Percentiles rank a stretch among this genome's conserved stretches.
Evolutionary conservation across 2,797 vertebrate genomes (phyloP).

Genomic region (Denticeps clupeoides): DNA sequence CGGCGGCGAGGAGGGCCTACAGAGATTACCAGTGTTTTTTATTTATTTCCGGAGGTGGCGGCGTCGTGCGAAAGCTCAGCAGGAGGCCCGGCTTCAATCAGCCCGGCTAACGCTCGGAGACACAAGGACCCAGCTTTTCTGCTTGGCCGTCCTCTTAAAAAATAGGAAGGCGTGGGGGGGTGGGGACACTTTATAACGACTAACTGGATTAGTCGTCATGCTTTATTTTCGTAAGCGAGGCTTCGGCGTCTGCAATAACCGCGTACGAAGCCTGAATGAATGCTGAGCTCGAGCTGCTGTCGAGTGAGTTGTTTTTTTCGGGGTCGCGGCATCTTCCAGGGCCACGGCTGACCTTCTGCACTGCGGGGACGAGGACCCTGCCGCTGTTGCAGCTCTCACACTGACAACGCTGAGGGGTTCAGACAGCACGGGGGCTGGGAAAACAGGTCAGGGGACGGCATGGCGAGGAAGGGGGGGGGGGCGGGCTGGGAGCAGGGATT

Average conservation of each 20-base stretch:
- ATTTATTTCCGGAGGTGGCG: slow-evolving; percentile 24
- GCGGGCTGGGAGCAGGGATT: slow-evolving; percentile 13
- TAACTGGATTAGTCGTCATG: slow-evolving; percentile 32
- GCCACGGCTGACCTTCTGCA: no score
- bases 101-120: slow-evolving; percentile 21
- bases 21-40: slow-evolving; percentile 17
- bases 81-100: slow-evolving; percentile 28
- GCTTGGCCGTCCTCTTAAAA: slow-evolving; percentile 14
- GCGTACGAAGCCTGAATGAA: slow-evolving; percentile 1
- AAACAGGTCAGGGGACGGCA: neutral
- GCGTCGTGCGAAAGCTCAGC: slow-evolving; percentile 24
- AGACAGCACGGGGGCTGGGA: neutral
- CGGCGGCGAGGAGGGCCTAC: neutral
- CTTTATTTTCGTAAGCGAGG: slow-evolving; percentile 28
- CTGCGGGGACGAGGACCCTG: no score
- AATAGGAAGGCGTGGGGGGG: slow-evolving; percentile 8
- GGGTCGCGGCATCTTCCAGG: no score
- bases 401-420: neutral
- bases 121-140: slow-evolving; percentile 9
- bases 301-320: no score
- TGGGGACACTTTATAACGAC: slow-evolving; percentile 12
- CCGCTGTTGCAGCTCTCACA: neutral
- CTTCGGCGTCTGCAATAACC: neutral
- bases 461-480: neutral
- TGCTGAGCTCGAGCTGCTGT: no score